Evolutionary conservation across 2,888 invertebrate species (phyloP), one percentile per base, ranked within the genome.

Genomic region (Magallana nippona): DNA sequence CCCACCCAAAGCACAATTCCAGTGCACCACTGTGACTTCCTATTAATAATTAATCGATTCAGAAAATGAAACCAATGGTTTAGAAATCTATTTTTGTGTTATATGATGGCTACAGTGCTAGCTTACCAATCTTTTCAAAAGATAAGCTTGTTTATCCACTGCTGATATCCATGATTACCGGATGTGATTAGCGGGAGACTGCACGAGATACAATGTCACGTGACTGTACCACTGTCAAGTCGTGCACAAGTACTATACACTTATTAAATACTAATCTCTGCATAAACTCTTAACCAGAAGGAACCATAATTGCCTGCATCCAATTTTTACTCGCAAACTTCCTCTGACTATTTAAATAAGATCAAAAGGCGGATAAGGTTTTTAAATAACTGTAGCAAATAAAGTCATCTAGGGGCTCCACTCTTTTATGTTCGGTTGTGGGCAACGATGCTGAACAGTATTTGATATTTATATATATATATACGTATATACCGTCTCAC

Each of bases 391-490:
- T 27, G 71, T 22, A 1, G 13, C 15, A 10, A 27, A 71, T 71
- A 27, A 32, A 60, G 60, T 60, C 60, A 60, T 60, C 11, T 60
- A 19, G 19, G 19, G 60, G 19, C 60, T n/a, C 19, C 15, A 15
- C 32, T 27, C 44, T 1, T 27, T 71, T 71, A 32, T 71, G 32
- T 71, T 71, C 27, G 22, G 71, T 27, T 22, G 71, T 71, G 71
- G 22, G 71, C 71, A 71, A 71, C 71, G 71, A 71, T 71, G 71
- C 71, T 71, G 71, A 71, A 71, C 71, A 10, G 13, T 27, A 17
- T 71, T 15, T 71, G 32, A 32, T 32, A 71, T 71, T 71, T 2
- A 71, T 71, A 71, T 71, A 71, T 63, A 71, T 63, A 22, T 44
- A 44, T 22, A 71, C 15, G 13, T 71, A 27, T 15, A 32, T 60